phyloP scores from a whole-genome alignment of 2,797 vertebrate species.

The Catamblyrhynchus diadema region DNA sequence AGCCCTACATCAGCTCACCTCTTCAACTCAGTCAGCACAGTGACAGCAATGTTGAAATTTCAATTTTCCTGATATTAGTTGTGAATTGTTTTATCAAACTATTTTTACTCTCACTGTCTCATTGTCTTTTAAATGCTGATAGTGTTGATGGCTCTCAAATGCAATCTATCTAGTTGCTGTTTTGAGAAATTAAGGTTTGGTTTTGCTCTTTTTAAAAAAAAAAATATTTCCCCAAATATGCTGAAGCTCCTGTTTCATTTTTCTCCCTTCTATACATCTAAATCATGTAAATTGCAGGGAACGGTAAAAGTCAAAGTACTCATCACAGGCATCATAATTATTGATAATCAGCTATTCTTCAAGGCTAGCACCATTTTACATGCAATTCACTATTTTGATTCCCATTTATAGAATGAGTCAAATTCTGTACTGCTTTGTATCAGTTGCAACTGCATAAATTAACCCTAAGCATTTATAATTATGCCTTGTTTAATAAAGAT shows the following conservation, averaged over 20 bases:
- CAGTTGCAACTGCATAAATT: neutral
- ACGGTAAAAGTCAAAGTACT: conserved; percentile 13
- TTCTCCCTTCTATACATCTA: neutral
- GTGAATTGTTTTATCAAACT: conserved; percentile 67
- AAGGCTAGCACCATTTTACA: neutral
- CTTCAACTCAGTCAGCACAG: conserved; percentile 39
- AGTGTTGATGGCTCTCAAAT: conserved; percentile 45
- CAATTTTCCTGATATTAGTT: conserved; percentile 50
- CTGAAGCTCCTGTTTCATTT: neutral
- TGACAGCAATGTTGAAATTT: conserved; percentile 62
- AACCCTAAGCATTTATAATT: neutral
- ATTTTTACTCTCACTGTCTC: conserved; percentile 35
- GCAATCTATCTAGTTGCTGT: neutral
- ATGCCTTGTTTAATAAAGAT: neutral
- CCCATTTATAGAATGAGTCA: neutral
- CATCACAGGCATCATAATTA: conserved; percentile 23
- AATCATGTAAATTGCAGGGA: conserved; percentile 29
- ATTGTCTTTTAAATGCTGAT: conserved; percentile 33
- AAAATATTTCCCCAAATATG: neutral
- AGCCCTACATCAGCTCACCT: conserved; percentile 28
- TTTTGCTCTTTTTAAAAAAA: neutral
- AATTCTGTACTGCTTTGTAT: neutral
- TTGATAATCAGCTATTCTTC: conserved; percentile 29
- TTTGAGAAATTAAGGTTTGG: neutral
- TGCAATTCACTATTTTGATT: neutral